Evolutionary conservation across 2,888 invertebrate genomes (phyloP).

Genomic region (Zygogramma bicolorata): DNA sequence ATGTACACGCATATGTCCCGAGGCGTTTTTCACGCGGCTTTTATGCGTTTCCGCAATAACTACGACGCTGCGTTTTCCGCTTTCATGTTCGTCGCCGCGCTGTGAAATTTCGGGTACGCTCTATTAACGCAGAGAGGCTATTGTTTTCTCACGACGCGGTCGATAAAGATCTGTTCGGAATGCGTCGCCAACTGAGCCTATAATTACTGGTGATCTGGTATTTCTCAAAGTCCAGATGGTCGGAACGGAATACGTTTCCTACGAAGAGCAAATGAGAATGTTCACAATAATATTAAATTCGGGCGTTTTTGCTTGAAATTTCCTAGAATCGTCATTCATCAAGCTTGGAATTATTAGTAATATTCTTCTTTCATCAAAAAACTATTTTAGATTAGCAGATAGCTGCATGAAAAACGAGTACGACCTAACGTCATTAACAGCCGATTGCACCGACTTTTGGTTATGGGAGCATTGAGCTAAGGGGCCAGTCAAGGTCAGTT

Average conservation of each 20-base stretch:
- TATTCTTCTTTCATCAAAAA: no score
- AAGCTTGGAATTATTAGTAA: no score
- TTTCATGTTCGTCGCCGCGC: background rate
- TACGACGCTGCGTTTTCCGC: background rate
- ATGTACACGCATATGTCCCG: background rate
- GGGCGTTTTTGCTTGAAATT: no score
- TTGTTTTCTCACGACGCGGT: background rate
- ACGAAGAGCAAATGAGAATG: no score
- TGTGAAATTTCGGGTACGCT: background rate
- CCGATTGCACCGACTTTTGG: no score
- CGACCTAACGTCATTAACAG: no score
- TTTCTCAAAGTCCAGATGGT: background rate
- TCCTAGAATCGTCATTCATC: no score
- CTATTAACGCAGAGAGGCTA: background rate
- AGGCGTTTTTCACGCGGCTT: slow-evolving; percentile 5
- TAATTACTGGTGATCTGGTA: background rate
- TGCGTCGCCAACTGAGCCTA: background rate
- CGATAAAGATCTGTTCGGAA: background rate
- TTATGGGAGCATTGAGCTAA: no score
- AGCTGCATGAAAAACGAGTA: no score
- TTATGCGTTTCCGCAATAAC: slow-evolving; percentile 1
- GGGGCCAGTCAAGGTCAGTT: no score
- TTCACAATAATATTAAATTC: no score
- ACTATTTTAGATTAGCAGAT: no score
- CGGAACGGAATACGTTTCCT: background rate